Evolutionary conservation across 2,113 vertebrate species (phyloP), one percentile per base, ranked within the genome.

Genomic region (Zingel zingel): DNA sequence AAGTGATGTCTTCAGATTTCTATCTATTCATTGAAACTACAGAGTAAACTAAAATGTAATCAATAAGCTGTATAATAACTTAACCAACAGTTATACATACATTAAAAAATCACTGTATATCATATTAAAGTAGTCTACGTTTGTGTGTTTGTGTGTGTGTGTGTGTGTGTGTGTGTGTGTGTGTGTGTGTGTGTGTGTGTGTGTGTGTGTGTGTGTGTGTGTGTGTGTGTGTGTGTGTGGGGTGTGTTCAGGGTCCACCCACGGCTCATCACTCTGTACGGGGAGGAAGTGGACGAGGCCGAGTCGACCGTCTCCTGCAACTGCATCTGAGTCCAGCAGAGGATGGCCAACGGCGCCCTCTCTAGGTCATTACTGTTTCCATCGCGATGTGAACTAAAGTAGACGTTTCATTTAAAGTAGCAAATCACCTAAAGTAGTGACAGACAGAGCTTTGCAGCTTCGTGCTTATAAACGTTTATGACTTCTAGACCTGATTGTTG

Each of bases 251-350:
- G 93, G 82, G 89, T 94, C 47, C 93, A 94, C 63, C 89, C 91
- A 0, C 66, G 33, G 27, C 93, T 94, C 83, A 92, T 94, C 71
- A 81, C 82, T 67, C 84, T 94, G 74, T 94, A 89, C 1, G 93
- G 93, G 0, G 91, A 94, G 58, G 86, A 93, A 3, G 88, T 93
- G 78, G 83, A 91, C 1, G 89, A 93, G 36, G 91, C 91, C 0
- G 91, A 93, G 69, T 83, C 79, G 0, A 59, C 74, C 2, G 33
- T 78, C 8, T 86, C 93, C 81, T 94, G 93, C 84, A 89, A 80
- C 80, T 94, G 92, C 79, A 83, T 94, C 81, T 94, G 85, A 93
- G 16, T 63, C 61, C 54, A 58, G 47, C 30, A 36, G 77, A 67
- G 30, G 67, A 12, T 9, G 16, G 21, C 53, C 43, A 58, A 21